Evolutionary conservation across 1,140 invertebrate genomes (phyloP), one percentile per base, ranked within the genome.

Genomic region (Trachymyrmex cornetzi): DNA sequence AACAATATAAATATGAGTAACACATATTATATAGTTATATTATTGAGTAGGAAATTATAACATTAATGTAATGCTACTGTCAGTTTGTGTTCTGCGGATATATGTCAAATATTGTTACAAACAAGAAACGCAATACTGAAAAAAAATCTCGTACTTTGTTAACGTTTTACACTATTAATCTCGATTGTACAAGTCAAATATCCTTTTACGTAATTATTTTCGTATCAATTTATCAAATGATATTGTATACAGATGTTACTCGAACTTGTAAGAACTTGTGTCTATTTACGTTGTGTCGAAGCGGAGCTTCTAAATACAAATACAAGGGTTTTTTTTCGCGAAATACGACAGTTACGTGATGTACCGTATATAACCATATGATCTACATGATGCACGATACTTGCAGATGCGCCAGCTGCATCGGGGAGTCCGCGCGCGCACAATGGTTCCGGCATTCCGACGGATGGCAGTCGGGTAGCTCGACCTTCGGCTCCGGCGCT

Each of bases 371-470:
- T 14, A 75, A 75, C 6, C 14, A 50, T 9, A 50, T 71, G 44
- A 81, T 71, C n/a, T 55, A 22, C 66, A 34, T 63, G 14, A 77
- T 19, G 2, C 53, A 50, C 59, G 30, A 84, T 89, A 95, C 95
- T 88, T 96, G 96, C 34, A 97, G 97, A 91, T 98, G 98, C 93
- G 97, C 97, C 50, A 98, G 97, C 27, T 98, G 98, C 94, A 97
- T 98, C 93, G 97, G 97, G 6, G 97, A 98, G 95, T 98, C 97
- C 22, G 97, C 97, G 63, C 96, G 98, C 24, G 97, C 97, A 80
- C 97, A 98, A 91, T 98, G 98, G 98, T 98, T 98, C 94, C 96
- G 98, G 12, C 98, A 98, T 94, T 98, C 97, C 30, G 98, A 98
- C 91, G 98, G 98, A 27, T 98, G 98, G 98, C 97, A 97, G 88